Evolutionary conservation across 92 coral and sea anemone species (phyloP).

Genomic region (Epizoanthus fatuus): DNA sequence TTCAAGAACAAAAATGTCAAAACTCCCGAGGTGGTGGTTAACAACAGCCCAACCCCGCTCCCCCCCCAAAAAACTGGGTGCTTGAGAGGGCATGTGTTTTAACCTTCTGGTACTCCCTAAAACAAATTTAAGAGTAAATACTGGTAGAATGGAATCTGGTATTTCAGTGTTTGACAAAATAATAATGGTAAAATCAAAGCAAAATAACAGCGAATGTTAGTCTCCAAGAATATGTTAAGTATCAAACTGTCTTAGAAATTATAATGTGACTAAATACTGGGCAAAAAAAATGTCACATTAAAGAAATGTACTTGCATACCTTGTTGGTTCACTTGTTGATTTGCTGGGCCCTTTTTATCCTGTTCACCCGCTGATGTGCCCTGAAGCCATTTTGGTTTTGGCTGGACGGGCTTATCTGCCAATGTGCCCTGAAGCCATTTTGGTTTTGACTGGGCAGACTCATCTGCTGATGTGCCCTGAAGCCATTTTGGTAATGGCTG

Average conservation of each 20-base stretch:
- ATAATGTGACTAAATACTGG: too few species aligned
- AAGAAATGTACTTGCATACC: neutral
- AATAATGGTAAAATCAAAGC: neutral
- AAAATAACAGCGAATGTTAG: neutral
- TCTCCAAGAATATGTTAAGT: too few species aligned
- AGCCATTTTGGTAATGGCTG: slow-evolving; percentile 77
- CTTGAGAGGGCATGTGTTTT: too few species aligned
- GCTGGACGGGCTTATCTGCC: slow-evolving; percentile 21
- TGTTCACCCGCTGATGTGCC: slow-evolving; percentile 15
- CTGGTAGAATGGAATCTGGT: too few species aligned
- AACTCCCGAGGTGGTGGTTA: too few species aligned
- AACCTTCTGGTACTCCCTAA: too few species aligned
- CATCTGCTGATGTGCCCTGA: slow-evolving; percentile 32
- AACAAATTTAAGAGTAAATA: too few species aligned
- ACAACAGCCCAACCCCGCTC: too few species aligned
- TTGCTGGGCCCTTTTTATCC: neutral
- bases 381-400: slow-evolving; percentile 82
- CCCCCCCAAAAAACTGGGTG: too few species aligned
- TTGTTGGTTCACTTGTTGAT: slow-evolving; percentile 31
- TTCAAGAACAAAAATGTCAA: too few species aligned
- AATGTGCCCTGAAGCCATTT: slow-evolving; percentile 73
- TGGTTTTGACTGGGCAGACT: slow-evolving; percentile 49
- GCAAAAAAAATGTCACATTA: neutral
- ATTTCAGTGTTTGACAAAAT: too few species aligned
- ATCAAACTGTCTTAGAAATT: too few species aligned